These are phyloP conservation scores for Laothoe populi DNA, from an alignment of 2,888 invertebrate genomes.

Conservation along the genomic window DNA sequence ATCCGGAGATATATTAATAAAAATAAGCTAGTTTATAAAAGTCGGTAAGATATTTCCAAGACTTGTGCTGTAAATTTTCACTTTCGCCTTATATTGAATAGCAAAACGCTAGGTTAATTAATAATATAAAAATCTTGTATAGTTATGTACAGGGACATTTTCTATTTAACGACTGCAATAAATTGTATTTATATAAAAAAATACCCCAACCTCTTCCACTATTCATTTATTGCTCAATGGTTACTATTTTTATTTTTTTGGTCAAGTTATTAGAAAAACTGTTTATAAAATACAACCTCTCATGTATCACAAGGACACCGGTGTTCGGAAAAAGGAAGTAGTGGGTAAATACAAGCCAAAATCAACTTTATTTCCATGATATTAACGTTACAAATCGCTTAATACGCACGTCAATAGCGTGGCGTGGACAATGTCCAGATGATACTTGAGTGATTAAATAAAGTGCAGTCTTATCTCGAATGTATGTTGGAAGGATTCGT, in stretches of 20 bases:
- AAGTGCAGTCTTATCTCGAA: constrained; percentile 3
- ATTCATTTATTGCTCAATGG: constrained; percentile 19
- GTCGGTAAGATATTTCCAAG: constrained; percentile 1
- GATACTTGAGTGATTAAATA: no score
- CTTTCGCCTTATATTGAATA: constrained; percentile 21
- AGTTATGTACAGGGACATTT: not conserved
- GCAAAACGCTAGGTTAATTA: not conserved
- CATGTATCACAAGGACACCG: no score
- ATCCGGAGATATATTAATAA: not conserved
- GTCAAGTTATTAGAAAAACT: not conserved
- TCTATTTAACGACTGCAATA: not conserved
- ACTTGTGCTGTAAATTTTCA: constrained; percentile 3
- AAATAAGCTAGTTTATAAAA: not conserved
- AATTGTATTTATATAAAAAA: not conserved
- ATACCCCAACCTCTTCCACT: not conserved
- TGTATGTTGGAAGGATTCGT: not conserved
- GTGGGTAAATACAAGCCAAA: no score
- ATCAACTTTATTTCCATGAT: no score
- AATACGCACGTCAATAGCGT: no score
- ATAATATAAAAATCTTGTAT: no score
- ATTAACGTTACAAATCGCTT: no score
- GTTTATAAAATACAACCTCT: not conserved
- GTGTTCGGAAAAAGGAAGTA: no score
- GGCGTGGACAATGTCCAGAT: no score
- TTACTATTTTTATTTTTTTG: constrained; percentile 20